Percentiles rank a stretch among this genome's conserved stretches.
phyloP scores from a whole-genome alignment of 2,888 invertebrate genomes.

The Phortica magna region DNA sequence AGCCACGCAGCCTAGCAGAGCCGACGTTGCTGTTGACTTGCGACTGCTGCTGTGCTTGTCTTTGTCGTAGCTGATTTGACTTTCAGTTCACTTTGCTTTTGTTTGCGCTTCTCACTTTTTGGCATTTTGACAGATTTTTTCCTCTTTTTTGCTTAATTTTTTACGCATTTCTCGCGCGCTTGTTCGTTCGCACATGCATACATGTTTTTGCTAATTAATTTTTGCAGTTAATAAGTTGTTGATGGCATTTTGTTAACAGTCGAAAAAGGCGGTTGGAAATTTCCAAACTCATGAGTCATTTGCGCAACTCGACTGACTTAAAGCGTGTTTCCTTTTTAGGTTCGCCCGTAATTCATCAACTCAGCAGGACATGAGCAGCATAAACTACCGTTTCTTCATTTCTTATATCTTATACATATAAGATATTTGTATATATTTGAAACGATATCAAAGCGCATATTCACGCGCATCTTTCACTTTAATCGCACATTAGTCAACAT shows the following conservation, averaged over 20 bases:
- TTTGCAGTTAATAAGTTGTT: constrained; percentile 42
- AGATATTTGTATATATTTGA: neutral
- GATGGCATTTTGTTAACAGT: constrained; percentile 40
- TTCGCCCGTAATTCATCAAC: constrained; percentile 27
- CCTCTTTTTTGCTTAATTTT: constrained; percentile 36
- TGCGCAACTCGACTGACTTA: too few species aligned
- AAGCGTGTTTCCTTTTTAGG: neutral
- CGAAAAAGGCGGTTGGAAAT: neutral
- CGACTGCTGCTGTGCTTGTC: constrained; percentile 16
- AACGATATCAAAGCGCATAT: constrained; percentile 12
- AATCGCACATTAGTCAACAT: constrained; percentile 51
- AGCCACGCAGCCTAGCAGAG: too few species aligned
- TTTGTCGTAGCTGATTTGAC: constrained; percentile 50
- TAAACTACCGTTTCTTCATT: constrained; percentile 1
- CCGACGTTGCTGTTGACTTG: constrained; percentile 4
- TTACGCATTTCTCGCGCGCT: neutral
- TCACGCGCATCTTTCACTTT: constrained; percentile 34
- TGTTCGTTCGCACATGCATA: neutral
- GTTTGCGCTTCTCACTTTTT: constrained; percentile 50
- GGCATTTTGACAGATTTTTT: constrained; percentile 26
- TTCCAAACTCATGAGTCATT: neutral
- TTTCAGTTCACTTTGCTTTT: constrained; percentile 58
- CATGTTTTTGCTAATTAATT: constrained; percentile 27
- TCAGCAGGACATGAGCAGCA: constrained; percentile 25
- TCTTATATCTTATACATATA: neutral